phyloP scores from a whole-genome alignment of 2,797 vertebrate genomes.

The Erethizon dorsatum region DNA sequence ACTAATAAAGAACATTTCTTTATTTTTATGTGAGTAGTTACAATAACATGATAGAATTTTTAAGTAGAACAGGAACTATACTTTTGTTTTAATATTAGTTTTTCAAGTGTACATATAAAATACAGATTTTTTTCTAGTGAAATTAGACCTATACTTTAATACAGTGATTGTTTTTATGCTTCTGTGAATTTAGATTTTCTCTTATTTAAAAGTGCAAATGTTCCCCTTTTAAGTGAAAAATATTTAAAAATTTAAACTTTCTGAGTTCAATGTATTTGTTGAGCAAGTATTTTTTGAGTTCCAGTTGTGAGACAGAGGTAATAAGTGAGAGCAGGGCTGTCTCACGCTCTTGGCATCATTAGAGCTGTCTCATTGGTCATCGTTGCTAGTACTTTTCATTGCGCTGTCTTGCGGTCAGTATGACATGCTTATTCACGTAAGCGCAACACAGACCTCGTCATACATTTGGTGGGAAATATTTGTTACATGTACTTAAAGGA shows the following conservation, averaged over 20 bases:
- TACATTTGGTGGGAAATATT: constrained; percentile 17
- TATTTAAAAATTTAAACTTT: background rate
- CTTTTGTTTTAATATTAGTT: constrained; percentile 47
- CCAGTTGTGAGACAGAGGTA: background rate
- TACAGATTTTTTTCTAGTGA: background rate
- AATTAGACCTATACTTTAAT: background rate
- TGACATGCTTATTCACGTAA: background rate
- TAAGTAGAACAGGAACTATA: background rate
- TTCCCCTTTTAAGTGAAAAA: background rate
- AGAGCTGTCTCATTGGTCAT: background rate
- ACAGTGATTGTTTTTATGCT: background rate
- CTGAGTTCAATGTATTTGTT: background rate
- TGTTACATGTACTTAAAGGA: background rate
- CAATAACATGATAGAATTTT: constrained; percentile 1
- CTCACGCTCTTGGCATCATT: background rate
- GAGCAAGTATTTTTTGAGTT: background rate
- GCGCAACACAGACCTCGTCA: background rate
- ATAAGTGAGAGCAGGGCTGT: background rate
- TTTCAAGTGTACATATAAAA: background rate
- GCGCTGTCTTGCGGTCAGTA: background rate
- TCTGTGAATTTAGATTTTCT: background rate
- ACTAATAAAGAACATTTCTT: background rate
- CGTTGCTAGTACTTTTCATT: background rate
- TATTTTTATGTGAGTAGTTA: constrained; percentile 9
- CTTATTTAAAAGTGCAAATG: constrained; percentile 34